These are phyloP conservation scores for Trididemnum miniatum DNA, from an alignment of 23 tunicate species.

Conservation along the genomic window DNA sequence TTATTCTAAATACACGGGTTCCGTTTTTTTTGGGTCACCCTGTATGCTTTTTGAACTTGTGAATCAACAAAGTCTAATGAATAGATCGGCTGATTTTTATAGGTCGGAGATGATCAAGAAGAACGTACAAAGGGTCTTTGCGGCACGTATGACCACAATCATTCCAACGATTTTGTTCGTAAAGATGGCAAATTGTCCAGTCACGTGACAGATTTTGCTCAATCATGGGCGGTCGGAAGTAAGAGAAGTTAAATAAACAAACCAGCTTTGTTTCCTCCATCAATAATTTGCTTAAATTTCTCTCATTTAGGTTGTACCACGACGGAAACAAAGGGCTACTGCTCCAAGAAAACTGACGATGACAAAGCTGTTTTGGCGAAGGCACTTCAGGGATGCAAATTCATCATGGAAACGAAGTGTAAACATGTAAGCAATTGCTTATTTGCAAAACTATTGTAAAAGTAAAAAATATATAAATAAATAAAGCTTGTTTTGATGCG, in stretches of 20 bases:
- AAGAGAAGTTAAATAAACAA: no score
- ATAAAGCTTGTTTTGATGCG: no score
- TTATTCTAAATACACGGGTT: no score
- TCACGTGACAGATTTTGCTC: slow-evolving; percentile 76
- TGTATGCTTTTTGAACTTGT: not conserved
- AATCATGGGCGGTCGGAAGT: slow-evolving; percentile 95
- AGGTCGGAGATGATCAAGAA: slow-evolving; percentile 93
- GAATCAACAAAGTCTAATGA: not conserved
- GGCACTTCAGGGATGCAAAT: slow-evolving; percentile 90
- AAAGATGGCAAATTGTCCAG: slow-evolving; percentile 45
- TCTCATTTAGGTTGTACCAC: slow-evolving; percentile 46
- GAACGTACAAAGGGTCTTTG: slow-evolving; percentile 91
- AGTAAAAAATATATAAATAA: no score
- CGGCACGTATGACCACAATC: slow-evolving; percentile 85
- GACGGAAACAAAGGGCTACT: slow-evolving; percentile 62
- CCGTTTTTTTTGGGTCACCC: no score
- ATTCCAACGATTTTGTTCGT: slow-evolving; percentile 72
- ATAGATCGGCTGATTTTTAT: not conserved
- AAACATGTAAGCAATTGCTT: slow-evolving; percentile 48
- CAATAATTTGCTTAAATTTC: no score
- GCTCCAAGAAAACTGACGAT: slow-evolving; percentile 72
- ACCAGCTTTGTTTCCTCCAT: no score
- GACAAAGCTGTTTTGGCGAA: slow-evolving; percentile 57
- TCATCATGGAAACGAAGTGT: slow-evolving; percentile 85
- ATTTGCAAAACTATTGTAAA: no score